Base-by-base conservation (phyloP, 2,797 vertebrate species). In the Peromyscus melanophrys region DNA sequence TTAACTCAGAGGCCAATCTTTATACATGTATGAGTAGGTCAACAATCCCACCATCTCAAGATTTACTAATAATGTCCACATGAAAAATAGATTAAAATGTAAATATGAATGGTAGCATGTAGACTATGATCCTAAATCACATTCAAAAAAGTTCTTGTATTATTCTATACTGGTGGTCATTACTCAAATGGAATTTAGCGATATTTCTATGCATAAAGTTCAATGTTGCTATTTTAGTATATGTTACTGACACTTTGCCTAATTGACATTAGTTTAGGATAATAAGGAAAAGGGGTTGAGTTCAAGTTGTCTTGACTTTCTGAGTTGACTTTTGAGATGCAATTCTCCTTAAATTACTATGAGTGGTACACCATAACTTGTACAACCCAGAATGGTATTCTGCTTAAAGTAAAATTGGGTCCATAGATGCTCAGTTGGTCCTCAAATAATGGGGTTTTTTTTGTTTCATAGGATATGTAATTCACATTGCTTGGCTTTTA, bases 21-120 rank as follows among this genome's bases (percentile, higher is more conserved):
- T 96, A 96, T 98, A 98, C 96, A 96, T 98, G 97, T 98, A 98
- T 98, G 98, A 98, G 98, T 98, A 98, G 98, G 98, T 99, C 98
- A 98, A 98, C 98, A 98, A 98, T 98, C 98, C 98, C 97, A 90
- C 98, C 98, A 98, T 98, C 98, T 98, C 97, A 98, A 97, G 98
- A 98, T 98, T 98, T 99, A 98, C 98, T 98, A 99, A 98, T 98
- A 98, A 98, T 98, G 86, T 97, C 93, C 94, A 95, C 75, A 90
- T 98, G 97, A 96, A 98, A 98, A 95, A 95, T 75, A 96, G 95
- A 88, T 95, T 97, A 98, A 90, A 98, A 95, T 94, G 52, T 96
- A 76, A 96, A n/a, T 78, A 85, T 57, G 82, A 93, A 94, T 94
- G 89, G 76, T 97, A 97, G 77, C 92, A 97, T 94, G 95, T 92